These are phyloP conservation scores for Fopius arisanus DNA, from an alignment of 1,140 invertebrate species.

Conservation along the genomic window DNA sequence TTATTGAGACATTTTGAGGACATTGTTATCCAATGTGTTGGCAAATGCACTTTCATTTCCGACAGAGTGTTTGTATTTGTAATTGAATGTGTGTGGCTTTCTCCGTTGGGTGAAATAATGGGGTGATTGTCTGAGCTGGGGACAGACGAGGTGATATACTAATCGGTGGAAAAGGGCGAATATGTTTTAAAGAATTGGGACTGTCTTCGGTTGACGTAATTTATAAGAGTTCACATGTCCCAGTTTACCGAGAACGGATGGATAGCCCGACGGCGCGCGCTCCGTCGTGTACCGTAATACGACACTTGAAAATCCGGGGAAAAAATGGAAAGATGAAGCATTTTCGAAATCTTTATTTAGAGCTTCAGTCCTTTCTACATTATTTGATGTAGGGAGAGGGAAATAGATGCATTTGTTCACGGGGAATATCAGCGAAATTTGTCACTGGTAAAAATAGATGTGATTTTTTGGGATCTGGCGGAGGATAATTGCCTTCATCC, in stretches of 20 bases:
- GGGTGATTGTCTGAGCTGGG: too few relatives aligned
- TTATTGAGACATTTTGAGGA: not conserved
- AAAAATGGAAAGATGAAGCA: not conserved
- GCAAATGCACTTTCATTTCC: not conserved
- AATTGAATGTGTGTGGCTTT: not conserved
- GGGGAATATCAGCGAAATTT: not conserved
- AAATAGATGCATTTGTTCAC: not conserved
- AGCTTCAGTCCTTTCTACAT: not conserved
- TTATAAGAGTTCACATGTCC: slow-evolving; percentile 5
- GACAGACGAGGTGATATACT: not conserved
- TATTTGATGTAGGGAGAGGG: not conserved
- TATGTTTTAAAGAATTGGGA: not conserved
- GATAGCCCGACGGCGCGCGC: not conserved
- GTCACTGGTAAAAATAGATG: not conserved
- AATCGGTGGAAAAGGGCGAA: not conserved
- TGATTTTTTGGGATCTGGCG: not conserved
- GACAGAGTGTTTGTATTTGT: not conserved
- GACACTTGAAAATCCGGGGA: not conserved
- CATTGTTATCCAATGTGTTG: not conserved
- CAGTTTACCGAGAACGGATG: not conserved
- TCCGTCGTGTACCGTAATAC: not conserved
- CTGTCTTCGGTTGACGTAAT: not conserved
- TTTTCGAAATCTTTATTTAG: slow-evolving; percentile 16
- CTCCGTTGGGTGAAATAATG: not conserved
- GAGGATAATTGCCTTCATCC: too few relatives aligned